A percentile compares a stretch with the other conserved stretches of the same genome.
phyloP scores from a whole-genome alignment of 2,113 vertebrate genomes.

The Orthonyx spaldingii region DNA sequence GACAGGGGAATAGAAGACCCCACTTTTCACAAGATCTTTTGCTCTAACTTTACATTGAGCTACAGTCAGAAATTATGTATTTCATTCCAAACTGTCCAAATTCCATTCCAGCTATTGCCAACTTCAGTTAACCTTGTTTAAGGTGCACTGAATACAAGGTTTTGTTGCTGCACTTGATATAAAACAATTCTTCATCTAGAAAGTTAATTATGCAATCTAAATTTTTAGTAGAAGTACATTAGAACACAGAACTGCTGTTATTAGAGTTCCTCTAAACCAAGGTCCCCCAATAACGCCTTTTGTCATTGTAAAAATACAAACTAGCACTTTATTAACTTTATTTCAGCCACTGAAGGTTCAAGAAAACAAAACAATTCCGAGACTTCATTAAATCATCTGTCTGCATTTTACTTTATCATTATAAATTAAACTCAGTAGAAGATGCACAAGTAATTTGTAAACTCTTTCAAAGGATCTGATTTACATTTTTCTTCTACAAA shows the following conservation, averaged over 20 bases:
- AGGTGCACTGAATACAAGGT: background rate
- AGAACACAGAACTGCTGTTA: constrained; percentile 4
- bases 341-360: constrained; percentile 43
- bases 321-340: constrained; percentile 35
- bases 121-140: background rate
- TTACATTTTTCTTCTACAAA: constrained; percentile 21
- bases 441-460: constrained; percentile 55
- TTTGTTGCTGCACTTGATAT: background rate
- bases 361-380: background rate
- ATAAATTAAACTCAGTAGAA: constrained; percentile 49
- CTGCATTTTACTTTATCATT: constrained; percentile 60
- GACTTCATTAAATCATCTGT: constrained; percentile 21
- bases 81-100: background rate
- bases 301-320: constrained; percentile 45
- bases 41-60: background rate
- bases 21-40: background rate
- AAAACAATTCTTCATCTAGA: background rate
- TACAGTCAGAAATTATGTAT: background rate
- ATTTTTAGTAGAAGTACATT: background rate
- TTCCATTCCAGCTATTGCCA: background rate
- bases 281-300: background rate
- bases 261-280: constrained; percentile 1
- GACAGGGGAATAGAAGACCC: background rate
- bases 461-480: constrained; percentile 31
- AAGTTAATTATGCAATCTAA: background rate